Evolutionary conservation across 1,140 invertebrate genomes (phyloP), one percentile per base, ranked within the genome.

Genomic region (Tyrophagus putrescentiae): DNA sequence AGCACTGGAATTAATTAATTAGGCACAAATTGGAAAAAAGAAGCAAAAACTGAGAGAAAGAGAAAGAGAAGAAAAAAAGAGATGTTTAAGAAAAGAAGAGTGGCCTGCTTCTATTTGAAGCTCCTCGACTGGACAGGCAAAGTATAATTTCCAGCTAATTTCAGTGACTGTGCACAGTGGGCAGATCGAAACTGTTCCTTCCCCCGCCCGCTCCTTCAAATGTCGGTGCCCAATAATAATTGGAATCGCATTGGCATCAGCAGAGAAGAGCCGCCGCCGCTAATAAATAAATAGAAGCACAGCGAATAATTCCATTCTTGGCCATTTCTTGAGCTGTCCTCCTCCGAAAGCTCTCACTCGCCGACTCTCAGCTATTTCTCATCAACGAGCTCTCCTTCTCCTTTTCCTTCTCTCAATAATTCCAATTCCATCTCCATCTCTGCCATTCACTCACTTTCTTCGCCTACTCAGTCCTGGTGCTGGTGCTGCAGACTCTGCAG

Each of bases 1-100:
- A n/a, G n/a, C n/a, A 48, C 13, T 48, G 45, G 45, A 48, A 48
- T 48, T 48, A 48, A 48, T 48, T 48, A 48, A 48, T 48, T 48
- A 48, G 45, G 45, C 45, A 48, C 13, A 13, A 39, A 39, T 48
- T 18, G 45, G 45, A n/a, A n/a, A n/a, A n/a, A n/a, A n/a, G n/a
- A n/a, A n/a, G n/a, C n/a, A n/a, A n/a, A n/a, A n/a, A n/a, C n/a
- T n/a, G n/a, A n/a, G n/a, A n/a, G n/a, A n/a, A n/a, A n/a, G n/a
- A n/a, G n/a, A n/a, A n/a, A n/a, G n/a, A n/a, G n/a, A n/a, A n/a
- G n/a, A n/a, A n/a, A n/a, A n/a, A n/a, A n/a, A n/a, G n/a, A n/a
- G n/a, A n/a, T n/a, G n/a, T n/a, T n/a, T n/a, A n/a, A n/a, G n/a
- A n/a, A n/a, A n/a, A n/a, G n/a, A n/a, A n/a, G n/a, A n/a, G n/a